phyloP scores from a whole-genome alignment of 2,113 vertebrate species.

The Pelecanus crispus region DNA sequence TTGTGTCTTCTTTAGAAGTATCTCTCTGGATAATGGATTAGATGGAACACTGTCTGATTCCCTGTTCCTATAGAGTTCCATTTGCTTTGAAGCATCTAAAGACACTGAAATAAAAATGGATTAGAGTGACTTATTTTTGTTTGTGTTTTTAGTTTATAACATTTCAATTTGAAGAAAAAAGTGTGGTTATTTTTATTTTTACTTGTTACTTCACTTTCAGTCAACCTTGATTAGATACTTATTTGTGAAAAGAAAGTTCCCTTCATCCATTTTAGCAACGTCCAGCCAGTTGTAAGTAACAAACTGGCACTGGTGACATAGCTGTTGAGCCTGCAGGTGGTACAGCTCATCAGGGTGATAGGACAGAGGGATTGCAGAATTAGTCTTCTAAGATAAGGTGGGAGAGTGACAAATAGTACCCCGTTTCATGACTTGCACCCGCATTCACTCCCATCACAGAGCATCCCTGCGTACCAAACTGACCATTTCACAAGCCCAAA shows the following conservation, averaged over 20 bases:
- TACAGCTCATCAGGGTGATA: not conserved
- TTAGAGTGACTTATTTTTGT: not conserved
- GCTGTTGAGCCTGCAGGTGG: not conserved
- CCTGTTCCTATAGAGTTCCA: not conserved
- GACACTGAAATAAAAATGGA: not conserved
- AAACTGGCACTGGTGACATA: not conserved
- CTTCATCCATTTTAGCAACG: not conserved
- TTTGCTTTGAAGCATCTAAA: not conserved
- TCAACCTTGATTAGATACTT: not conserved
- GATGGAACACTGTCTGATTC: not conserved
- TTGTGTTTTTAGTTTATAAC: not conserved
- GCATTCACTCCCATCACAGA: not conserved
- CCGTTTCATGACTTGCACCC: not conserved
- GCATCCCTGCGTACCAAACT: not conserved
- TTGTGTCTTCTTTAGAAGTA: not conserved
- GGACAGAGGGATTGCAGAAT: not conserved
- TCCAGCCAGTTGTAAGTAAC: not conserved
- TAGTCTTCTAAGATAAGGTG: not conserved
- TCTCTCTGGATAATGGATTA: not conserved
- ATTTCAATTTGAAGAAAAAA: not conserved
- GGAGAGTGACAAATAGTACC: not conserved
- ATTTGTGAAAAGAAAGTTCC: not conserved
- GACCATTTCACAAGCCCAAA: not conserved
- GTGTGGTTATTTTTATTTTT: not conserved
- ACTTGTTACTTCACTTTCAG: not conserved